A percentile compares a stretch with the other conserved stretches of the same genome.
These are phyloP conservation scores for Tortricodes alternella DNA, from an alignment of 2,888 invertebrate species.

Conservation along the genomic window DNA sequence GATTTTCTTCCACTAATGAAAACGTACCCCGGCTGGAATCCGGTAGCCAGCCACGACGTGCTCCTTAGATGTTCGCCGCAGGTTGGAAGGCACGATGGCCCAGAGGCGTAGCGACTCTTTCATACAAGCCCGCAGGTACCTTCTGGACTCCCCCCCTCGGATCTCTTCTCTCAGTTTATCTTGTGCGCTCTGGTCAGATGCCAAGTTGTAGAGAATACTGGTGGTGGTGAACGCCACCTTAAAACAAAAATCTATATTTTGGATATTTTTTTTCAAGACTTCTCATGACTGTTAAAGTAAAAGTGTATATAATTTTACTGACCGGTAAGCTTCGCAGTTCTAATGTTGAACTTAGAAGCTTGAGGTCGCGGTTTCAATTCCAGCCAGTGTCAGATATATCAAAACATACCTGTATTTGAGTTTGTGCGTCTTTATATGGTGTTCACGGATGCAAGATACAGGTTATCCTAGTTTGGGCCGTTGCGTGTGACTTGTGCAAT, in stretches of 20 bases:
- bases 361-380: too few species aligned
- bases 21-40: conserved; percentile 70
- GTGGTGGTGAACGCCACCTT: conserved; percentile 68
- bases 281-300: too few species aligned
- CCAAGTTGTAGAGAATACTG: conserved; percentile 79
- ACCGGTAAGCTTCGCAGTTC: too few species aligned
- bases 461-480: too few species aligned
- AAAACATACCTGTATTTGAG: too few species aligned
- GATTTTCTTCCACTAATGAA: neutral
- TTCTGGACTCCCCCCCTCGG: conserved; percentile 45
- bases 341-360: too few species aligned
- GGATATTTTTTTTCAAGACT: too few species aligned
- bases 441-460: too few species aligned
- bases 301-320: too few species aligned
- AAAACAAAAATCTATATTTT: conserved; percentile 29
- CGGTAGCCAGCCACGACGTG: conserved; percentile 66
- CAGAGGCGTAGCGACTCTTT: conserved; percentile 83
- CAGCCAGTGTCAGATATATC: too few species aligned
- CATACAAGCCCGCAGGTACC: conserved; percentile 84
- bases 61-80: conserved; percentile 64
- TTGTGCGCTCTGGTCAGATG: conserved; percentile 78
- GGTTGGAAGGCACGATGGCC: conserved; percentile 63
- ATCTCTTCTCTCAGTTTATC: conserved; percentile 70
- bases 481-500: too few species aligned
- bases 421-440: too few species aligned